These are phyloP conservation scores for Danio aesculapii DNA, from an alignment of 2,797 vertebrate genomes.

Conservation along the genomic window DNA sequence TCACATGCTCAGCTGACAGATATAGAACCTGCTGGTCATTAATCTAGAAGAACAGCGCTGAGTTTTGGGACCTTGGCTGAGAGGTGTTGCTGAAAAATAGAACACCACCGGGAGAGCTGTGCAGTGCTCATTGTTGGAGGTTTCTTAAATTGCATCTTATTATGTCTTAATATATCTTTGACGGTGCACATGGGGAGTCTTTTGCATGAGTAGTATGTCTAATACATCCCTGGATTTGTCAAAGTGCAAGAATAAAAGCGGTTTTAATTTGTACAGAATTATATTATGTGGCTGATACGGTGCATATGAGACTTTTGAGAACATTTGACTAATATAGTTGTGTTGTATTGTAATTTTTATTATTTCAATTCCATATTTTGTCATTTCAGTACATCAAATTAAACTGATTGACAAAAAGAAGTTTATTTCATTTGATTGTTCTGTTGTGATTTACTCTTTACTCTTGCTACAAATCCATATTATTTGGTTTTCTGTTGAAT, in stretches of 20 bases:
- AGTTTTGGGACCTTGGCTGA: not conserved
- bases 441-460: no score
- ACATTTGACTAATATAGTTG: no score
- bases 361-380: no score
- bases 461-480: no score
- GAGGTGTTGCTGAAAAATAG: not conserved
- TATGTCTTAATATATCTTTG: slow-evolving; percentile 1
- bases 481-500: no score
- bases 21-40: slow-evolving; percentile 5
- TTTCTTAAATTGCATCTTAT: slow-evolving; percentile 8
- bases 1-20: not conserved
- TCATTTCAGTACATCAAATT: no score
- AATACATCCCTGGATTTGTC: not conserved
- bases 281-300: no score
- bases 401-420: no score
- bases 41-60: slow-evolving; percentile 6
- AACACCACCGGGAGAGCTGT: not conserved
- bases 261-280: not conserved
- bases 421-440: no score
- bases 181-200: not conserved
- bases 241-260: not conserved
- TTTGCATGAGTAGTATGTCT: not conserved
- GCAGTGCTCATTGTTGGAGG: not conserved
- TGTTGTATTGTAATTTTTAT: no score
- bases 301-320: no score